Base-by-base conservation (phyloP, 2,888 invertebrate genomes). In the Tortricodes alternella region DNA sequence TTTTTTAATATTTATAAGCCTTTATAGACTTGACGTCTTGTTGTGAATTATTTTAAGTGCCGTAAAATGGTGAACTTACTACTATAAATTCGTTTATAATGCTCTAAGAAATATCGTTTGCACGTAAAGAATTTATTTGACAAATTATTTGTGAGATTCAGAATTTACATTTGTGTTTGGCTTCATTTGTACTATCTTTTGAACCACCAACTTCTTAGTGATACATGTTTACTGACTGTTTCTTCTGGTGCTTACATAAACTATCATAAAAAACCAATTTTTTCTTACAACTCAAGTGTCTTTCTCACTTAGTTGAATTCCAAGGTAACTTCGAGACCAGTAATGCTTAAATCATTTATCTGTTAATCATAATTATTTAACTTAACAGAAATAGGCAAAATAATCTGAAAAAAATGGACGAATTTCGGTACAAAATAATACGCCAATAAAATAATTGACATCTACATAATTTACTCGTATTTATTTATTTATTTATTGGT, bases 1-100 rank as follows among this genome's bases (percentile, higher is more conserved):
- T 64, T 65, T 64, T 63, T 60, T 53, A 57, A 65, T 63, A 64
- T 63, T 67, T 67, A 63, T 63, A 64, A 62, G 62, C 23, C 49
- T 44, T 55, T 61, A 44, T 48, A 46, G 58, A 39, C 32, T 43
- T 32, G 59, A 57, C 44, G 43, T 52, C 38, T 57, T 38, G 38
- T 50, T 55, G 57, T 60, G 60, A 63, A 60, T 59, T 60, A 62
- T 63, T 56, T 60, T 38, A 53, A 58, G 37, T 48, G 48, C 43
- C 51, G 50, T 53, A 52, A 49, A 60, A 58, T 48, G 59, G 41
- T 60, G 60, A 58, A 60, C 60, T 60, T 60, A 46, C 58, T 48
- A 46, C 52, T 51, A 62, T 62, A 62, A 60, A 60, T 62, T 56
- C 58, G 41, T 58, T 21, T 49, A 51, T 23, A 44, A 44, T 60